Conservation (phyloP, 2,113 vertebrate genomes). For the Perca flavescens region DNA sequence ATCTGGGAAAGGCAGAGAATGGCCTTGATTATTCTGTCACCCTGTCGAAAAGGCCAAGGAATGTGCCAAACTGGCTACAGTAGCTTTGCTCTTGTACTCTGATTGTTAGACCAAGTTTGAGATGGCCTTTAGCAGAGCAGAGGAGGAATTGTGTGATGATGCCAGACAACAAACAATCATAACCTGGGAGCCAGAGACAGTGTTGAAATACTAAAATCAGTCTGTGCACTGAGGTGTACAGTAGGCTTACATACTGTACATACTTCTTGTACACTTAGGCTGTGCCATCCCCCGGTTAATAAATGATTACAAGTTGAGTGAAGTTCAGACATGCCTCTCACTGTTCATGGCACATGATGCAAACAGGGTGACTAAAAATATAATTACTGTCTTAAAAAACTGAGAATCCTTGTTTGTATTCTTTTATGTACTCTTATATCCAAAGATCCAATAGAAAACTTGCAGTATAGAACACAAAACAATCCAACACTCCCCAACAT, state of each 20-base stretch:
- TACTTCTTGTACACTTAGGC: neutral
- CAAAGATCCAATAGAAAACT: neutral
- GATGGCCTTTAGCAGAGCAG: constrained; percentile 73
- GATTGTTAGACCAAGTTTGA: constrained; percentile 78
- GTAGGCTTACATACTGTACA: neutral
- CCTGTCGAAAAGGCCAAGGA: constrained; percentile 81
- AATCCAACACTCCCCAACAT: neutral
- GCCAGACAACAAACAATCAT: constrained; percentile 64
- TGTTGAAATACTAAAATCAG: constrained; percentile 32
- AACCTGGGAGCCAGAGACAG: constrained; percentile 44
- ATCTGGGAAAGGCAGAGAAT: constrained; percentile 72
- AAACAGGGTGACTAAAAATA: neutral
- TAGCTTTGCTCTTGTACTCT: constrained; percentile 79
- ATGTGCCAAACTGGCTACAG: constrained; percentile 83
- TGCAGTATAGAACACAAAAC: neutral
- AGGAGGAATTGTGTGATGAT: constrained; percentile 70
- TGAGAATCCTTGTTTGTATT: neutral
- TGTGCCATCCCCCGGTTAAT: constrained; percentile 31
- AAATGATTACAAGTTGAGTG: constrained; percentile 42
- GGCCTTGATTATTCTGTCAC: constrained; percentile 85
- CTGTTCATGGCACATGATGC: neutral
- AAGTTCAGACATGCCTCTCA: neutral
- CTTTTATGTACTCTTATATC: neutral
- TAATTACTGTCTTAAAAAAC: neutral
- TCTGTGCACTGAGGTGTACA: constrained; percentile 22